Conservation (phyloP, 2,888 invertebrate genomes). For the Drosophila picticornis region DNA sequence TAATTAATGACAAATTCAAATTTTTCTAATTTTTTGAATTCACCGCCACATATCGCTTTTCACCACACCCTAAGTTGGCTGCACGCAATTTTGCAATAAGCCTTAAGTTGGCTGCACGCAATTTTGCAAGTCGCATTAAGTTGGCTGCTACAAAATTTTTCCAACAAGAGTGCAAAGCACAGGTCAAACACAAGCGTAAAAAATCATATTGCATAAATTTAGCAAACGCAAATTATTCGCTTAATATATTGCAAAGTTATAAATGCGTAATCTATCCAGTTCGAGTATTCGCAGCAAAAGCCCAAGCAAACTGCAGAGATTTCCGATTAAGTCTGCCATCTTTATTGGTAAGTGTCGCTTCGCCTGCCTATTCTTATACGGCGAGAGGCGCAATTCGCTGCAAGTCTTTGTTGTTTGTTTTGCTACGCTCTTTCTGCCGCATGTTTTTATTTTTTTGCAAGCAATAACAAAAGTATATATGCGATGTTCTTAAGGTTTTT, state of each 20-base stretch:
- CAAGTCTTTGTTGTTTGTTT: conserved; percentile 42
- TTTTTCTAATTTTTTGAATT: conserved; percentile 4
- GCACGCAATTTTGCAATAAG: conserved; percentile 6
- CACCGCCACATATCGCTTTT: conserved; percentile 4
- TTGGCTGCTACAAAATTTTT: conserved; percentile 34
- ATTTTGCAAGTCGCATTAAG: conserved; percentile 21
- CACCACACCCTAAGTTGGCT: conserved; percentile 28
- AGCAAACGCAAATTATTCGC: not conserved
- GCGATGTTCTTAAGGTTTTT: not conserved
- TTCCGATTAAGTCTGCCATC: conserved; percentile 20
- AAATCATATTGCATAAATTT: not conserved
- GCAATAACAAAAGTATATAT: not conserved
- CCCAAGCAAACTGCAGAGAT: conserved; percentile 11
- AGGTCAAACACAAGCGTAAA: conserved; percentile 1
- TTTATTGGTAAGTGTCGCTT: conserved; percentile 28
- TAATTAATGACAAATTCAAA: not conserved
- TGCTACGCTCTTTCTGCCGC: conserved; percentile 42
- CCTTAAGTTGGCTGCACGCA: conserved; percentile 38
- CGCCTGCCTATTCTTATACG: conserved; percentile 20
- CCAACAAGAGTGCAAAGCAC: conserved; percentile 23
- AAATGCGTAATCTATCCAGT: conserved; percentile 26
- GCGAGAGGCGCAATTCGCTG: conserved; percentile 20
- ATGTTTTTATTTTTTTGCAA: not conserved
- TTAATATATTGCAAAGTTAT: conserved; percentile 6
- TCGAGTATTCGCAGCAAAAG: conserved; percentile 1